Percentiles rank a stretch among this genome's conserved stretches.
Conservation (phyloP, 2,113 vertebrate species). For the Rhabdornis inornatus region DNA sequence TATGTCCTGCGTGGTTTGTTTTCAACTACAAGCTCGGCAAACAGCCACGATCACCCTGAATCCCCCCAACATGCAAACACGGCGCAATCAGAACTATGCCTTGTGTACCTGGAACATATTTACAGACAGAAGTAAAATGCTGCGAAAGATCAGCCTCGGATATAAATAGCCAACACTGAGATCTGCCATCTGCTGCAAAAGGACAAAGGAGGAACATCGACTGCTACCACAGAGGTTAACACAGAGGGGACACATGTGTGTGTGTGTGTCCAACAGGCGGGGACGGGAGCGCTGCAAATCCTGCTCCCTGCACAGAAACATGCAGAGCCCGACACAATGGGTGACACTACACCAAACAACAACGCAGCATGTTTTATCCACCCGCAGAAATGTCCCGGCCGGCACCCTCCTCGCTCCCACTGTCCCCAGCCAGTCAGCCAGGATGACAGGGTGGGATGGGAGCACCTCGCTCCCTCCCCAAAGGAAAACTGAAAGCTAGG, state of each 20-base stretch:
- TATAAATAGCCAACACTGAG: constrained; percentile 48
- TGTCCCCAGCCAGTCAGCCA: fast-evolving
- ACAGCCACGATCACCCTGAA: not conserved
- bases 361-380: not conserved
- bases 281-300: not conserved
- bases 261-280: not conserved
- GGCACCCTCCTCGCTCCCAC: fast-evolving
- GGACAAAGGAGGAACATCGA: constrained; percentile 33
- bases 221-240: constrained; percentile 32
- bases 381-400: not conserved
- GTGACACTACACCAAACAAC: constrained; percentile 19
- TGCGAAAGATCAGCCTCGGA: not conserved
- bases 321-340: constrained; percentile 2
- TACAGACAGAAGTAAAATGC: constrained; percentile 18
- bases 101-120: not conserved
- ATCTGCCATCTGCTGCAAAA: constrained; percentile 9
- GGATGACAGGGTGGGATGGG: not conserved
- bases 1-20: not conserved
- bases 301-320: constrained; percentile 2
- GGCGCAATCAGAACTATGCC: not conserved
- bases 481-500: not conserved
- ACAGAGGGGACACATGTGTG: not conserved
- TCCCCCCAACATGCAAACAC: constrained; percentile 26
- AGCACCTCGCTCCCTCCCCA: not conserved
- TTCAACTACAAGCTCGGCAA: constrained; percentile 7